Conservation (phyloP, 2,797 vertebrate species). For the Morus bassanus region DNA sequence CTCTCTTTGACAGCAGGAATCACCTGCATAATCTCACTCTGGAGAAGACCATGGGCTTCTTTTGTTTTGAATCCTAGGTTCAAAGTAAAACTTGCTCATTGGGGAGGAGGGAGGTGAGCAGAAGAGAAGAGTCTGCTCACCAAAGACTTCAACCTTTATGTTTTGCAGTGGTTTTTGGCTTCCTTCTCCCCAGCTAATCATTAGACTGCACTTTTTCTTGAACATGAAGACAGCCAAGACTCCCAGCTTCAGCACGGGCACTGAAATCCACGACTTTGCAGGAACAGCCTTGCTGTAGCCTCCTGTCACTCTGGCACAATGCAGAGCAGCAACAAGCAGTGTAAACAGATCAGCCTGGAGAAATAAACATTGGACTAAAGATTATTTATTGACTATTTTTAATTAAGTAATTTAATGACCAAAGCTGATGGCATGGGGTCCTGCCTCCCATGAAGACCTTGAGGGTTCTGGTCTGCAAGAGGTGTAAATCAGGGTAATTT, state of each 20-base stretch:
- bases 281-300: not conserved
- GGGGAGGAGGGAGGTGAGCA: not conserved
- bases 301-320: not conserved
- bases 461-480: not conserved
- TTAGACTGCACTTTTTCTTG: not conserved
- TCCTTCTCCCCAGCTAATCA: not conserved
- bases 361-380: slow-evolving; percentile 38
- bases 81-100: not conserved
- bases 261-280: not conserved
- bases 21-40: not conserved
- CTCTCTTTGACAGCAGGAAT: not conserved
- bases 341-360: not conserved
- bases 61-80: not conserved
- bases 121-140: not conserved
- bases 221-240: not conserved
- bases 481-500: not conserved
- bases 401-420: not conserved
- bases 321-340: not conserved
- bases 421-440: not conserved
- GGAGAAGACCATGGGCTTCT: not conserved
- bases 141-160: not conserved
- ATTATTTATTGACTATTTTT: slow-evolving; percentile 4
- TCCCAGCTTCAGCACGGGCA: not conserved
- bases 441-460: not conserved
- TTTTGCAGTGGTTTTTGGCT: not conserved